Percentiles rank a stretch among this genome's conserved stretches.
These are phyloP conservation scores for Centruroides vittatus DNA, from an alignment of 1,140 invertebrate genomes.

Conservation along the genomic window DNA sequence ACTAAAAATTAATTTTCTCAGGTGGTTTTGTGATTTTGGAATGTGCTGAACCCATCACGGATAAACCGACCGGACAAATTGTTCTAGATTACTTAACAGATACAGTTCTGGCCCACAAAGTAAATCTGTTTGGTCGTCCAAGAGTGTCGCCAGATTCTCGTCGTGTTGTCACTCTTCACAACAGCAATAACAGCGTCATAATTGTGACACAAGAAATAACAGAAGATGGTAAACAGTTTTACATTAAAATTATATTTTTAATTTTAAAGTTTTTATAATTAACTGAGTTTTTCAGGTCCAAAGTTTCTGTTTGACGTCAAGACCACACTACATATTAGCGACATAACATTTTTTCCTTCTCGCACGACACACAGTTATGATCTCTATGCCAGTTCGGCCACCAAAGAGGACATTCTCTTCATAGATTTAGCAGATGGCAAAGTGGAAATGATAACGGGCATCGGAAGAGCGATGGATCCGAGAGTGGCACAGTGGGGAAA, in stretches of 20 bases:
- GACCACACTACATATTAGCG: conserved; percentile 58
- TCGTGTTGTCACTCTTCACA: conserved; percentile 46
- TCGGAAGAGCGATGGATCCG: conserved; percentile 41
- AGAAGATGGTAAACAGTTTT: conserved; percentile 27
- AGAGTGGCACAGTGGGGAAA: conserved; percentile 44
- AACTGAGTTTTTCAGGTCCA: conserved; percentile 30
- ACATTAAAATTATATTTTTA: no score
- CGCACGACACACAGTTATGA: conserved; percentile 59
- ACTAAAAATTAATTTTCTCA: conserved; percentile 21
- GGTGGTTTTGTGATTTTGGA: conserved; percentile 58
- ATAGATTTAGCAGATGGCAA: conserved; percentile 58
- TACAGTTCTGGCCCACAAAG: conserved; percentile 47
- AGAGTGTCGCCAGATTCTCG: conserved; percentile 55
- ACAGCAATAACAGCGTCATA: conserved; percentile 37
- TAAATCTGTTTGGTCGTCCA: conserved; percentile 46
- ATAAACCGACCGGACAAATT: conserved; percentile 43
- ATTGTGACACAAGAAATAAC: conserved; percentile 54
- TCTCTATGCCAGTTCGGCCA: conserved; percentile 52
- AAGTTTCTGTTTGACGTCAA: conserved; percentile 61
- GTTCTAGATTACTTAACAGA: conserved; percentile 63
- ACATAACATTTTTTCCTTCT: conserved; percentile 61
- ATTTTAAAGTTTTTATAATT: no score
- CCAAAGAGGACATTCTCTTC: conserved; percentile 59
- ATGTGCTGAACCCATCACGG: conserved; percentile 50
- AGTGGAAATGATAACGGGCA: conserved; percentile 63